Evolutionary conservation across 2,113 vertebrate genomes (phyloP).

Genomic region (Neodontobutis hainanensis): DNA sequence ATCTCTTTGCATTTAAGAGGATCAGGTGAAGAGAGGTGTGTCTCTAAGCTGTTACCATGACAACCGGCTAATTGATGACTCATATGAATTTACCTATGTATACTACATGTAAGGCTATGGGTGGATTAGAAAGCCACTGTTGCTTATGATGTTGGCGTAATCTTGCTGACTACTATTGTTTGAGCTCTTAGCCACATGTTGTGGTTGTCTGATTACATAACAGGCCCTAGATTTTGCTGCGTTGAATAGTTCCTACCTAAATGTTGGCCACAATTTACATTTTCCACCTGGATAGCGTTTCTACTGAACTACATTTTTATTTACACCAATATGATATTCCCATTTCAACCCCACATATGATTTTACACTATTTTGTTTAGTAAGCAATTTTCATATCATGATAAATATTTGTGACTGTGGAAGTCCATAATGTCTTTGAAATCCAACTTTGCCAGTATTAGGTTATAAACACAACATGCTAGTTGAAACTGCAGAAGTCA

Average conservation of each 20-base stretch:
- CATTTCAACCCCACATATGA: background rate
- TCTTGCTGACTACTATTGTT: slow-evolving; percentile 26
- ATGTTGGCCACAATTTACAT: slow-evolving; percentile 18
- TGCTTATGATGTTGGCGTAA: slow-evolving; percentile 21
- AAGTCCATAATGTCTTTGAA: slow-evolving; percentile 42
- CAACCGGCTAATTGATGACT: slow-evolving; percentile 28
- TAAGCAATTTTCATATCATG: slow-evolving; percentile 10
- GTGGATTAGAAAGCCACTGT: slow-evolving; percentile 11
- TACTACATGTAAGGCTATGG: background rate
- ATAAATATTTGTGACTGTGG: slow-evolving; percentile 56
- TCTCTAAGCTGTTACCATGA: slow-evolving; percentile 47
- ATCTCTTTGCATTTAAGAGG: slow-evolving; percentile 52
- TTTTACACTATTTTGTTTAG: slow-evolving; percentile 17
- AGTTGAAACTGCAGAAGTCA: slow-evolving; percentile 23
- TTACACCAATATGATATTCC: background rate
- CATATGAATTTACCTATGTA: background rate
- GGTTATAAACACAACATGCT: slow-evolving; percentile 46
- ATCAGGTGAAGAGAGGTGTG: slow-evolving; percentile 30
- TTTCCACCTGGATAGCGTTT: slow-evolving; percentile 17
- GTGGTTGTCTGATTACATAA: slow-evolving; percentile 31
- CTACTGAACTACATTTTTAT: slow-evolving; percentile 1
- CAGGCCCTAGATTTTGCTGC: background rate
- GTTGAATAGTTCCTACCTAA: background rate
- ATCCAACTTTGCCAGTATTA: slow-evolving; percentile 48
- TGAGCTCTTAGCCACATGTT: slow-evolving; percentile 5